phyloP scores from a whole-genome alignment of 2,113 vertebrate genomes.

The Seriola aureovittata region DNA sequence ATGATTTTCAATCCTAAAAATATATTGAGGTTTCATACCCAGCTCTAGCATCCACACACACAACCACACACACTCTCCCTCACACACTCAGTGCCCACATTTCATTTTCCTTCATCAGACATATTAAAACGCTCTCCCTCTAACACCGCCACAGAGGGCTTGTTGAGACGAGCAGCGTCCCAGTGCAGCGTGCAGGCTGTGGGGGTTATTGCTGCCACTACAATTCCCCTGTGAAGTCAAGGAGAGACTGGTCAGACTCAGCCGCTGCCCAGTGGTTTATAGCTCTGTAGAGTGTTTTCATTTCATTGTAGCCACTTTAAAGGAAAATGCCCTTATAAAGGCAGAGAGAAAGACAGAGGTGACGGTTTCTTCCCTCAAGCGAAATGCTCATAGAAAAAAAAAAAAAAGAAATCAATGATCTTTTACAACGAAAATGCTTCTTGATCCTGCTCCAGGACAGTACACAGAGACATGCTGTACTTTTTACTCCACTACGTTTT shows the following conservation, averaged over 20 bases:
- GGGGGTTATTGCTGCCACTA: constrained; percentile 34
- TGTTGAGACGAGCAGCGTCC: constrained; percentile 11
- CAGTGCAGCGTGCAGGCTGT: constrained; percentile 7
- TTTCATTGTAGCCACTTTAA: constrained; percentile 14
- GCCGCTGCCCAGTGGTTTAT: constrained; percentile 33
- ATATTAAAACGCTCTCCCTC: constrained; percentile 36
- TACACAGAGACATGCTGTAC: neutral
- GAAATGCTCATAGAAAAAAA: neutral
- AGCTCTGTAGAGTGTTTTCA: constrained; percentile 12
- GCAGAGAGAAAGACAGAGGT: constrained; percentile 13
- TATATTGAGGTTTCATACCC: constrained; percentile 11
- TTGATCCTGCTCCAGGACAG: neutral
- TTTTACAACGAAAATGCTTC: constrained; percentile 21
- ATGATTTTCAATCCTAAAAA: neutral
- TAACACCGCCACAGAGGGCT: constrained; percentile 29
- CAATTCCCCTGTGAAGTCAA: constrained; percentile 15
- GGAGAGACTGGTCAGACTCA: constrained; percentile 18
- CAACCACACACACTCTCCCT: neutral
- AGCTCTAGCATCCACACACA: neutral
- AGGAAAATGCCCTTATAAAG: constrained; percentile 33
- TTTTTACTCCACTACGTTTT: neutral
- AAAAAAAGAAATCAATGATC: constrained; percentile 15
- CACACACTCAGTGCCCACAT: neutral
- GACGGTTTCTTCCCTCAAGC: neutral
- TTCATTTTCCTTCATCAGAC: constrained; percentile 27